Evolutionary conservation across 2,888 invertebrate species (phyloP).

Genomic region (Helicoverpa assulta): DNA sequence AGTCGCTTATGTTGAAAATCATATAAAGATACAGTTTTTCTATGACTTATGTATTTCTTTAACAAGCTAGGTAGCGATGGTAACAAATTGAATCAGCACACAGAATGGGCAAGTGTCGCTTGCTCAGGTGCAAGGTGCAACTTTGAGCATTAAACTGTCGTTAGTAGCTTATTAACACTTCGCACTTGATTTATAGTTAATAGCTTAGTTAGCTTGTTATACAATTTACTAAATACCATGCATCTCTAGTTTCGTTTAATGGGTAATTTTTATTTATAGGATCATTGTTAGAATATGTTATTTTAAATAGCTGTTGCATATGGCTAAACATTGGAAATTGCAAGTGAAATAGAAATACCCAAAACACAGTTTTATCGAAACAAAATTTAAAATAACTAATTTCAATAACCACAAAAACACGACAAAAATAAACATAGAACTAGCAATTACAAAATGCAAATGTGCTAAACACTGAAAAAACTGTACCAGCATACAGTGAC

Average conservation of each 20-base stretch:
- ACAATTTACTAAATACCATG: not conserved
- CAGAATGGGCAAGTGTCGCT: no score
- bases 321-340: no score
- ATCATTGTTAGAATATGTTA: no score
- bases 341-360: no score
- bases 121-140: conserved; percentile 25
- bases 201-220: conserved; percentile 3
- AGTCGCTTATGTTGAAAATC: no score
- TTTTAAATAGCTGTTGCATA: no score
- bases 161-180: conserved; percentile 33
- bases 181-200: conserved; percentile 29
- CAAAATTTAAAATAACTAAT: not conserved
- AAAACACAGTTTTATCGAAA: not conserved
- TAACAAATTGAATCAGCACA: no score
- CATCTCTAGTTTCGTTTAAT: no score
- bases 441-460: conserved; percentile 37
- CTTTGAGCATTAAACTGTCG: conserved; percentile 42
- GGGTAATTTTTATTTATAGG: no score
- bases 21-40: no score
- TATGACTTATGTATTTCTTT: no score
- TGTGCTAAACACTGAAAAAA: conserved; percentile 26
- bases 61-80: no score
- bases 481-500: conserved; percentile 36
- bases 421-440: conserved; percentile 14
- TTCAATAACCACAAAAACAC: not conserved